These are phyloP conservation scores for Parauchenoglanis ngamensis DNA, from an alignment of 2,797 vertebrate species.

Conservation along the genomic window DNA sequence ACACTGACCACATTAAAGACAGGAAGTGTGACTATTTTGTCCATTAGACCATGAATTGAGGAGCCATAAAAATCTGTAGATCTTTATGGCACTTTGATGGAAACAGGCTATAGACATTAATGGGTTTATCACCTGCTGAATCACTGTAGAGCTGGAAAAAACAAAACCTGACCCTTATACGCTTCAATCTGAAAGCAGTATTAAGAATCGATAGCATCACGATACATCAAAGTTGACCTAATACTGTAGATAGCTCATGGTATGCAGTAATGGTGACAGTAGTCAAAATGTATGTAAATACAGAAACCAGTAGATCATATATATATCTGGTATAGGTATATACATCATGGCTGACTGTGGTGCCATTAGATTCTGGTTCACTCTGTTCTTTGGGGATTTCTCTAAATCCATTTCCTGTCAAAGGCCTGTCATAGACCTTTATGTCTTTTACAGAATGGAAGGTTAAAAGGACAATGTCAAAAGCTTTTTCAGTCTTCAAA, in stretches of 20 bases:
- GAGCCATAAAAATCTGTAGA: constrained; percentile 43
- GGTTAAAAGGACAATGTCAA: constrained; percentile 3
- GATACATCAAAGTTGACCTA: constrained; percentile 8
- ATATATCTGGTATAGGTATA: neutral
- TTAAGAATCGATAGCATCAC: constrained; percentile 10
- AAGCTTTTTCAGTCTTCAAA: neutral
- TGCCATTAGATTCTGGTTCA: neutral
- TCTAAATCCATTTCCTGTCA: constrained; percentile 27
- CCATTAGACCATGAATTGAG: constrained; percentile 49
- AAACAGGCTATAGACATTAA: constrained; percentile 22
- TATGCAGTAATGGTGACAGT: neutral
- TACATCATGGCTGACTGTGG: neutral
- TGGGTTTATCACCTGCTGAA: constrained; percentile 25
- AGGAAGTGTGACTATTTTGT: constrained; percentile 43
- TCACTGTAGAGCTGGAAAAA: neutral
- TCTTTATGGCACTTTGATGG: constrained; percentile 47
- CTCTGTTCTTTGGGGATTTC: neutral
- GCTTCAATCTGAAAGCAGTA: constrained; percentile 3
- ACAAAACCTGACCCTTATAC: neutral
- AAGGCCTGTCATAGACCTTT: constrained; percentile 10
- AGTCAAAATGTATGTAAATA: constrained; percentile 2
- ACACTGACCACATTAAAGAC: constrained; percentile 40
- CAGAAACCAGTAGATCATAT: constrained; percentile 4
- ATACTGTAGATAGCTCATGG: constrained; percentile 8
- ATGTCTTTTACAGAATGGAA: constrained; percentile 20